Conservation (phyloP, 2,888 invertebrate genomes). For the Drosophila mimetica region DNA sequence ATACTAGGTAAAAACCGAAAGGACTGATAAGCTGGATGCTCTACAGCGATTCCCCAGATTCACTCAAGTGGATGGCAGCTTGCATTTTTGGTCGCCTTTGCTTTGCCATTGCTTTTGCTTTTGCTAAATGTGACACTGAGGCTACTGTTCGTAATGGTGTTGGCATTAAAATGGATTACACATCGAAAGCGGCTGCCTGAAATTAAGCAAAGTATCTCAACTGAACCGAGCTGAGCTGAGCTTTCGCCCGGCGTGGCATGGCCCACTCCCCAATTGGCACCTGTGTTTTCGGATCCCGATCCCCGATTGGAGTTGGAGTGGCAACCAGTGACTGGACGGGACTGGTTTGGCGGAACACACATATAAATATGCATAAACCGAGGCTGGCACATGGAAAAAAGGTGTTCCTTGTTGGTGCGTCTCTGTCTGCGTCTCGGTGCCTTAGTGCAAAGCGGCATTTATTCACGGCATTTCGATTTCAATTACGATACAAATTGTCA, state of each 20-base stretch:
- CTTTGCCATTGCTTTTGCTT: conserved; percentile 20
- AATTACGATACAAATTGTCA: conserved; percentile 80
- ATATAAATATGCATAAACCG: conserved; percentile 7
- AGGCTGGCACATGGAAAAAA: conserved; percentile 42
- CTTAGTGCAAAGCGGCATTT: conserved; percentile 79
- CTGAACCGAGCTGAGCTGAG: conserved; percentile 42
- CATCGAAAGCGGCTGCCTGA: conserved; percentile 71
- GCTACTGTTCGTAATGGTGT: conserved; percentile 80
- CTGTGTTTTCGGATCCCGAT: conserved; percentile 19
- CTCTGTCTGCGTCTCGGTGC: conserved; percentile 41
- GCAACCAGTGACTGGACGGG: conserved; percentile 50
- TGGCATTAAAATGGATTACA: conserved; percentile 80
- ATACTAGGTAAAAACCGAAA: neutral
- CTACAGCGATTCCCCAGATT: conserved; percentile 31
- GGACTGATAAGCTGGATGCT: conserved; percentile 1
- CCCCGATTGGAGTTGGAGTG: conserved; percentile 14
- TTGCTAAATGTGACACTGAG: conserved; percentile 80
- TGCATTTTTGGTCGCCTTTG: conserved; percentile 45
- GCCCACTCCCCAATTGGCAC: conserved; percentile 39
- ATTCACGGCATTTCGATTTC: conserved; percentile 80
- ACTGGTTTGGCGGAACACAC: conserved; percentile 46
- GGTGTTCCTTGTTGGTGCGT: conserved; percentile 72
- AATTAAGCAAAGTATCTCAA: conserved; percentile 23
- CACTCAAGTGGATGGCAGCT: conserved; percentile 60
- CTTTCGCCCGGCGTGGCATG: conserved; percentile 61